Evolutionary conservation across 2,888 invertebrate species (phyloP), one percentile per base, ranked within the genome.

Genomic region (Pyrrhosoma nymphula): DNA sequence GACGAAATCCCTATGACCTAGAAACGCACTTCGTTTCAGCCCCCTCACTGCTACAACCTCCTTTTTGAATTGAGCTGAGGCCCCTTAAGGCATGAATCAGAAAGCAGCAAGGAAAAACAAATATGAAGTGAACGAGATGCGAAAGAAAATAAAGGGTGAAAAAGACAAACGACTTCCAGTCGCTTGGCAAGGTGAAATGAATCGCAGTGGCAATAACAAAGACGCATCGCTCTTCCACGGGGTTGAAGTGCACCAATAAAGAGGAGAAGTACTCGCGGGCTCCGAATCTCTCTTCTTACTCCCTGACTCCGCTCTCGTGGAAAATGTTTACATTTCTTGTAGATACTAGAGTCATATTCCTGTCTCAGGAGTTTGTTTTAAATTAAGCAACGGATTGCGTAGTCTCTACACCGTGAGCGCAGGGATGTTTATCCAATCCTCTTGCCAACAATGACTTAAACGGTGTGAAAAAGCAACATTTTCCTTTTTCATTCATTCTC

Each of bases 211-310:
- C n/a, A 63, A 75, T 93, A 47, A 93, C 39, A 93, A 93, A 63
- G 91, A 91, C 63, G 47, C 93, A 75, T 93, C 39, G 63, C 63
- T 75, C 26, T 39, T 60, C 63, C 35, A 39, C 56, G 35, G 63
- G 60, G 82, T 93, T 16, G 47, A 69, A 93, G 39, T 75, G 93
- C 47, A 26, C 93, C 69, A 93, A 93, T 93, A 93, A 93, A 69
- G 69, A 93, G 12, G 47, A 14, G n/a, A 39, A 39, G 23, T 6
- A 39, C 63, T 39, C 23, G 16, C 23, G n/a, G 26, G 35, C 56
- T 60, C 39, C 26, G 20, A n/a, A 12, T n/a, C 30, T 69, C 47
- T 4, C 63, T 35, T 23, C 75, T 39, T 20, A 8, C 88, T 12
- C 20, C 47, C 47, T 23, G 23, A 4, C 20, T 60, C n/a, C n/a